Evolutionary conservation across 1,140 invertebrate species (phyloP), one percentile per base, ranked within the genome.

Genomic region (Listronotus oregonensis): DNA sequence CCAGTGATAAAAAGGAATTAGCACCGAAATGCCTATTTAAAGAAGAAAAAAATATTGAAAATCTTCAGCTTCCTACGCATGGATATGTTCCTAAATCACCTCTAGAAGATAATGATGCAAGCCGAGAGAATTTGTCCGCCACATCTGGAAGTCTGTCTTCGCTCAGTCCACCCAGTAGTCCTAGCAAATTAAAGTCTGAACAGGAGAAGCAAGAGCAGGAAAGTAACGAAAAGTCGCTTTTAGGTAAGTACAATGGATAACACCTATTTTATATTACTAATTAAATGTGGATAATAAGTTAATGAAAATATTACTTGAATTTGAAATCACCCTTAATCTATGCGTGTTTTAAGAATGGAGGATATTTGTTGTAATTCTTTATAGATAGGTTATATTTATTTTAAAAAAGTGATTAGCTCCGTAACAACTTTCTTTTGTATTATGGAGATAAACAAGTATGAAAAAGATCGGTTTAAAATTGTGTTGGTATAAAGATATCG

Each of bases 121-220:
- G 69, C 46, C 72, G 69, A 39, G 76, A 78, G 51, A 78, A 71
- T 73, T 56, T 77, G 42, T 77, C 75, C 3, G 79, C 73, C 9
- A 82, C 82, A 9, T 82, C 81, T 6, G 81, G 80, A 6, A 79
- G 76, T 71, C 65, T 79, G 47, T 77, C 76, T 9, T 78, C 77
- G 0, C 52, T 77, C 6, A 78, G 77, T 67, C 77, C 78, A 11
- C 82, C 80, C 0, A 82, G 80, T 10, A 83, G 82, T 42, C 82
- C 82, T 0, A 75, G 75, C 39, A 74, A 72, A 56, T 74, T 81
- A 10, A 79, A 81, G 57, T 82, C 80, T 0, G 82, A 82, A 67
- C 79, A 82, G 52, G 82, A 84, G 60, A 83, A 84, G 64, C 82
- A 83, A 70, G 82, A 83, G 66, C 77, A 82, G 32, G 82, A 83